Evolutionary conservation across 2,113 vertebrate genomes (phyloP).

Genomic region (Neolamprologus sp.): DNA sequence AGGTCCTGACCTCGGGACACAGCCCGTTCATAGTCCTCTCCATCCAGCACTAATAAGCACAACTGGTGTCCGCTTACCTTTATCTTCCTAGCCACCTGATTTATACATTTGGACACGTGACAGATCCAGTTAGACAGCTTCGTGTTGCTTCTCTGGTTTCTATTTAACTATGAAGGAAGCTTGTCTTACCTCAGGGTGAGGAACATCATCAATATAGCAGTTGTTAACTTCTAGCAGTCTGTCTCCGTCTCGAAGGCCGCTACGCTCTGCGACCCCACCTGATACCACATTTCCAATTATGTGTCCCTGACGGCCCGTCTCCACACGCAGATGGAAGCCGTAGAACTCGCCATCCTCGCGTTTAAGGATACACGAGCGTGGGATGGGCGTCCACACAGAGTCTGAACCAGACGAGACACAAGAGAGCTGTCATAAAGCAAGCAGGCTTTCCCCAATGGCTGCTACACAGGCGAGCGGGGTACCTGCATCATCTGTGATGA

Average conservation of each 20-base stretch:
- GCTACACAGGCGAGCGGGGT: not conserved
- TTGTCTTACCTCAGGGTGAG: constrained; percentile 71
- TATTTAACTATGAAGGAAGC: not conserved
- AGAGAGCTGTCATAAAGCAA: not conserved
- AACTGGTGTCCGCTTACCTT: constrained; percentile 77
- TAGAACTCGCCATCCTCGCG: constrained; percentile 66
- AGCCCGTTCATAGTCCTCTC: constrained; percentile 50
- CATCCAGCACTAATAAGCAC: constrained; percentile 73
- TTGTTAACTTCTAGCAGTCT: constrained; percentile 83
- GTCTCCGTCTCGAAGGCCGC: constrained; percentile 81
- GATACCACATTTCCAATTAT: constrained; percentile 71
- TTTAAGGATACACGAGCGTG: constrained; percentile 79
- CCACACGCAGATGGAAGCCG: constrained; percentile 77
- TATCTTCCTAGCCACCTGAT: constrained; percentile 81
- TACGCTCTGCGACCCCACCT: constrained; percentile 70
- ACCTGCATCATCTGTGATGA: constrained; percentile 81
- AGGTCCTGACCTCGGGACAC: constrained; percentile 44
- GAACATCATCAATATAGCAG: constrained; percentile 65
- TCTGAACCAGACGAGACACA: constrained; percentile 3
- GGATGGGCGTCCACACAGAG: not conserved
- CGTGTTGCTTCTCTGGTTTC: not conserved
- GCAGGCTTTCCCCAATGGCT: not conserved
- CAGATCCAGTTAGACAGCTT: not conserved
- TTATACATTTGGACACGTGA: not conserved
- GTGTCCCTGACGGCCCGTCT: constrained; percentile 66